Conservation (phyloP, 1,140 invertebrate genomes). For the Ruditapes philippinarum region DNA sequence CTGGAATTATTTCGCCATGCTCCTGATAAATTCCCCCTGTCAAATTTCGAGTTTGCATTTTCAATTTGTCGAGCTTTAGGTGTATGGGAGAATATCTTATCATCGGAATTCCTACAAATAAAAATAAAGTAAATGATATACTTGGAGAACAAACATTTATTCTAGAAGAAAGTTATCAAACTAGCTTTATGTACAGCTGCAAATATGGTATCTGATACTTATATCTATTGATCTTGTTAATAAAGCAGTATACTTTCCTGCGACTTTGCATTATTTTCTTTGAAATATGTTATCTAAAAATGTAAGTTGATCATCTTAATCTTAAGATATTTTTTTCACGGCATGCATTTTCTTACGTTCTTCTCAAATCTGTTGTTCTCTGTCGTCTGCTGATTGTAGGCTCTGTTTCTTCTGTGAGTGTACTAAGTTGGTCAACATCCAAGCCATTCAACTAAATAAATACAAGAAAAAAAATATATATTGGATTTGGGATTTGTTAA, state of each 20-base stretch:
- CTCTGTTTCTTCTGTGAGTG: slow-evolving; percentile 70
- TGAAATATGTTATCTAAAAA: no score
- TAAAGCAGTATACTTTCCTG: no score
- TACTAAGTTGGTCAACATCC: slow-evolving; percentile 73
- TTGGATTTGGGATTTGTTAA: no score
- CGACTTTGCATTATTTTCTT: no score
- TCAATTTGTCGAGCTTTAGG: slow-evolving; percentile 77
- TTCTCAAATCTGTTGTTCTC: slow-evolving; percentile 10
- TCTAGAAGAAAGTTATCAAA: no score
- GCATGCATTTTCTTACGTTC: slow-evolving; percentile 62
- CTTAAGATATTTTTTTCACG: no score
- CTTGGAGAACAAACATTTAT: no score
- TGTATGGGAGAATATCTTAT: slow-evolving; percentile 81
- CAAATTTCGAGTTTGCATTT: slow-evolving; percentile 57
- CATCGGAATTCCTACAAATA: slow-evolving; percentile 74
- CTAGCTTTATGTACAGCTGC: no score
- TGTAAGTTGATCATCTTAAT: no score
- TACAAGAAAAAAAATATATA: not conserved
- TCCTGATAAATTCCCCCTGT: slow-evolving; percentile 62
- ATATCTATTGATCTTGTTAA: no score
- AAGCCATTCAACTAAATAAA: slow-evolving; percentile 32
- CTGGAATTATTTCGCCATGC: slow-evolving; percentile 70
- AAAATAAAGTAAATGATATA: not conserved
- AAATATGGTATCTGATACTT: no score
- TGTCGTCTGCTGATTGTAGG: slow-evolving; percentile 50